These are phyloP conservation scores for Hermaeophaga mercurialis DNA, from an alignment of 2,888 invertebrate genomes.

Conservation along the genomic window DNA sequence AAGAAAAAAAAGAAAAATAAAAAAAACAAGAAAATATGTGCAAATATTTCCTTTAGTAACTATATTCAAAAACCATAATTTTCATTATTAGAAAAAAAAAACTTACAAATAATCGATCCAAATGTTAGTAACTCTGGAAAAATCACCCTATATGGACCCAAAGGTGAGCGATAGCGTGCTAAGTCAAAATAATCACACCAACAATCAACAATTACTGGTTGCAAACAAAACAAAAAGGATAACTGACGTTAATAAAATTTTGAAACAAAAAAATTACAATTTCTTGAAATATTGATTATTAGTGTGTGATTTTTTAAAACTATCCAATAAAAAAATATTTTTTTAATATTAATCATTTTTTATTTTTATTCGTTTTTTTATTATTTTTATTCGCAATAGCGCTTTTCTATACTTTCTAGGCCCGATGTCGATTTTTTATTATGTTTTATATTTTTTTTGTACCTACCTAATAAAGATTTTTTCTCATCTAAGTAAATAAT, in stretches of 20 bases:
- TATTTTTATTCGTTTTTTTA: not conserved
- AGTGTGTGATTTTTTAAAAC: not conserved
- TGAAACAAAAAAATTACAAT: no score
- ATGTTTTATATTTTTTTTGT: constrained; percentile 19
- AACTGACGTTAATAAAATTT: not conserved
- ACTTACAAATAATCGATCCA: not conserved
- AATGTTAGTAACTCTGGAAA: not conserved
- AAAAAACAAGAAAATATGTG: no score
- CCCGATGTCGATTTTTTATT: constrained; percentile 17
- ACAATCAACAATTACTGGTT: not conserved
- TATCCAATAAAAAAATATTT: not conserved
- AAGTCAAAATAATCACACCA: constrained; percentile 3
- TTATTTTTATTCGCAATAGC: not conserved
- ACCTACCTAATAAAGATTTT: constrained; percentile 8
- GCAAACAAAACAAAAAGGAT: not conserved
- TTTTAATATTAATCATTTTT: not conserved
- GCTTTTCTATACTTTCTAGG: not conserved
- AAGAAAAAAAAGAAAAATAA: no score
- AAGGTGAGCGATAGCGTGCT: not conserved
- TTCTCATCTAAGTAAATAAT: constrained; percentile 14
- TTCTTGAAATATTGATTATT: not conserved
- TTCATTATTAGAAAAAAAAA: no score
- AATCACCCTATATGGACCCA: not conserved
- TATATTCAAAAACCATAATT: no score
- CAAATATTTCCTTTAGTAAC: no score